Base-by-base conservation (phyloP, 2,888 invertebrate genomes). In the Ophion costatus region DNA sequence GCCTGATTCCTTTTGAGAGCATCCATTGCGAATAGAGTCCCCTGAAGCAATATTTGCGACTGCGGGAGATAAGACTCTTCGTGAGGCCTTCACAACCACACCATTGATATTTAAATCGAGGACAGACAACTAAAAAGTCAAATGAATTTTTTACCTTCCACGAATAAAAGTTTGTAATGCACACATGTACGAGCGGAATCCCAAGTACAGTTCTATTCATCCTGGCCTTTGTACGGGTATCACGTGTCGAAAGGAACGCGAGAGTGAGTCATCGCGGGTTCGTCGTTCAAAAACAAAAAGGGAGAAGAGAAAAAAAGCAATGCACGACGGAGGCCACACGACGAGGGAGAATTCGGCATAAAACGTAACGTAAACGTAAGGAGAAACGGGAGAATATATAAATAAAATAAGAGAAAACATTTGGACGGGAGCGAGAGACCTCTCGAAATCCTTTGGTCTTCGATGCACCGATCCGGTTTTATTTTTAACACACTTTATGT, bases 381-480 rank as follows among this genome's bases (percentile, higher is more conserved):
- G 7, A 14, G 69, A 11, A 22, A 69, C 14, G 71, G 71, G 24
- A 61, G 61, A 10, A 75, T 42, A 74, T 57, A 67, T 45, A 69
- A 61, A 71, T 70, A 38, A 73, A 45, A 38, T 14, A 17, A 69
- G 29, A 67, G 22, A 80, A 64, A 73, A 59, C 56, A 59, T 71
- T 66, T 22, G 42, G 67, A 81, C 73, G 59, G 10, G 56, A 64
- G 69, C 11, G 69, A 17, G 75, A 83, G 66, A 71, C 29, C 70
- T 80, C 83, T 83, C 79, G 83, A 80, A 80, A 83, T 80, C 75
- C 66, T 83, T 83, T 83, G 66, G 56, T 73, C 80, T 80, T 76
- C 51, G 66, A 80, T 83, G 83, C 83, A 71, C 61, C 64, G 80
- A 73, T 22, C 80, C 66, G 80, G 83, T 83, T 83, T 42, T 73